phyloP scores from a whole-genome alignment of 1,140 invertebrate species.

The Brachionus asplanchnoidis region DNA sequence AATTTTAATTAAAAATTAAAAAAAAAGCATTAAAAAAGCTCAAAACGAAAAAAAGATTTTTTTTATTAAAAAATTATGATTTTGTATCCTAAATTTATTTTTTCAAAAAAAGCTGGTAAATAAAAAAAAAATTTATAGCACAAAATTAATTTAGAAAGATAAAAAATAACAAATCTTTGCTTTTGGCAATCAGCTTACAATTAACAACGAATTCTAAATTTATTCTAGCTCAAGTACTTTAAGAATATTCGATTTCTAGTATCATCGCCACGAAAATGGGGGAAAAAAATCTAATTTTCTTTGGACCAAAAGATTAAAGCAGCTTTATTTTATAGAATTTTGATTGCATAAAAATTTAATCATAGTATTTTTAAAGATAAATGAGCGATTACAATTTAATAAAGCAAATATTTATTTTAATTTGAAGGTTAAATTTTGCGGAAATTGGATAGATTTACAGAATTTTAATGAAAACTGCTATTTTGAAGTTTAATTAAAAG shows the following conservation, averaged over 20 bases:
- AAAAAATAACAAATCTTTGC: not conserved
- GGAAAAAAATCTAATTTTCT: not conserved
- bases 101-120: not conserved
- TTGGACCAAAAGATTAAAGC: not conserved
- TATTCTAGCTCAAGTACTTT: not conserved
- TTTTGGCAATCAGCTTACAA: not conserved
- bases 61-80: too few species aligned
- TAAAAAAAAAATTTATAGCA: not conserved
- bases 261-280: not conserved
- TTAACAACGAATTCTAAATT: not conserved
- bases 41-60: too few species aligned
- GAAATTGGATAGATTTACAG: not conserved
- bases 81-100: not conserved
- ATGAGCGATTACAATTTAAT: not conserved
- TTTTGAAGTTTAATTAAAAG: not conserved
- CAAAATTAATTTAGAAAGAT: not conserved
- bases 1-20: too few species aligned
- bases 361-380: not conserved
- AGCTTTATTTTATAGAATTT: not conserved
- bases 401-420: not conserved
- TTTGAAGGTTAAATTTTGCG: not conserved
- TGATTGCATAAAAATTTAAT: not conserved
- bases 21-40: too few species aligned
- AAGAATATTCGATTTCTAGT: not conserved
- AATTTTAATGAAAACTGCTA: not conserved